Conservation (phyloP, 2,797 vertebrate species). For the Silurus aristotelis region DNA sequence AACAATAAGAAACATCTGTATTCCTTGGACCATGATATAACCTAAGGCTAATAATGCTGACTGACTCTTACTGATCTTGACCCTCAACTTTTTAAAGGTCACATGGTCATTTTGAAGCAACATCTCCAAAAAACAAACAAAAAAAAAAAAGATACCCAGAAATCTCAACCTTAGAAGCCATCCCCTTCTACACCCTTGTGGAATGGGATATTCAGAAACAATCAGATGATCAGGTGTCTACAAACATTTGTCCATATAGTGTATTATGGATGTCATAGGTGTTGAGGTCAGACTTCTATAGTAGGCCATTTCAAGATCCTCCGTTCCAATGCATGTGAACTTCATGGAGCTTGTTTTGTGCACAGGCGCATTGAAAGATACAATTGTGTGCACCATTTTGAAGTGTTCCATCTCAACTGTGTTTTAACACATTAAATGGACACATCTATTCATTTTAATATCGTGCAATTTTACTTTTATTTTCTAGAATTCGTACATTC, state of each 20-base stretch:
- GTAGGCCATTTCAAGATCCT: no score
- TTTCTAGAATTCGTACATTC: no score
- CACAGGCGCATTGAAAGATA: no score
- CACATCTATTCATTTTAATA: background rate
- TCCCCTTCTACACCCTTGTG: background rate
- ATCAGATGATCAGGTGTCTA: no score
- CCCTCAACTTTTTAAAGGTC: background rate
- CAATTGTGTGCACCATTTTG: no score
- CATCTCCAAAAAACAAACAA: background rate
- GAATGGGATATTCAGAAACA: no score
- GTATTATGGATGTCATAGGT: no score
- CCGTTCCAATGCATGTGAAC: no score
- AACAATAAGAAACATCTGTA: no score
- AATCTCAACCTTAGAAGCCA: background rate
- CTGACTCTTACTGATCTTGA: background rate
- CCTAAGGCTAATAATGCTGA: background rate
- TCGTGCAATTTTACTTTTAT: background rate
- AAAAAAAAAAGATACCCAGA: background rate
- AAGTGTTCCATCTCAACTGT: background rate
- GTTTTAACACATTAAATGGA: background rate
- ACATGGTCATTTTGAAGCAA: background rate
- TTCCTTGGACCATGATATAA: background rate
- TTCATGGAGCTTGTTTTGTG: no score
- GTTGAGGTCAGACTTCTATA: no score
- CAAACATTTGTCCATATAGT: no score